Conservation (phyloP, 2,797 vertebrate species). For the Chiropotes sagulatus region DNA sequence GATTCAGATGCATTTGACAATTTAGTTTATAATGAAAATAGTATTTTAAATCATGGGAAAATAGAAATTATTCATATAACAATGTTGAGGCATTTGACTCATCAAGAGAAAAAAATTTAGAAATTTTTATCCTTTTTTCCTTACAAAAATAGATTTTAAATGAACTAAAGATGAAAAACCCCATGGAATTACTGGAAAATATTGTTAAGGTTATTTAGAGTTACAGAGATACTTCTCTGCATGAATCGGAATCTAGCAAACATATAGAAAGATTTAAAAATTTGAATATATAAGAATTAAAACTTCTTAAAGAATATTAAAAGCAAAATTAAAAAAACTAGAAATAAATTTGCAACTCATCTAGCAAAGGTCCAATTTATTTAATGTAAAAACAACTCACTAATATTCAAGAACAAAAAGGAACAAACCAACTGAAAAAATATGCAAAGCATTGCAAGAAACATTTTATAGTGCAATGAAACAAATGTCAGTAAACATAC, state of each 20-base stretch:
- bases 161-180: conserved; percentile 11
- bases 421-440: not conserved
- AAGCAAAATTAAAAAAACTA: not conserved
- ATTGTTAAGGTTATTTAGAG: not conserved
- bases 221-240: not conserved
- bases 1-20: not conserved
- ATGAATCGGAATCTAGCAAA: not conserved
- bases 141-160: conserved; percentile 5
- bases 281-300: not conserved
- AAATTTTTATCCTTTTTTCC: not conserved
- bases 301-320: not conserved
- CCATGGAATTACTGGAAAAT: not conserved
- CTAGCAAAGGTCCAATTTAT: not conserved
- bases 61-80: not conserved
- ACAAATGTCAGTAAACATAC: not conserved
- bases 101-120: not conserved
- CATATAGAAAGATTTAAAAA: not conserved
- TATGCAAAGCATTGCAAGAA: not conserved
- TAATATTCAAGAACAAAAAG: not conserved
- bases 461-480: not conserved
- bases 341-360: not conserved
- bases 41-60: conserved; percentile 36
- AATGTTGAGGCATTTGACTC: not conserved
- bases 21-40: not conserved
- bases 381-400: not conserved